Conservation (phyloP, 1,140 invertebrate species). For the Papilio aristodemus region DNA sequence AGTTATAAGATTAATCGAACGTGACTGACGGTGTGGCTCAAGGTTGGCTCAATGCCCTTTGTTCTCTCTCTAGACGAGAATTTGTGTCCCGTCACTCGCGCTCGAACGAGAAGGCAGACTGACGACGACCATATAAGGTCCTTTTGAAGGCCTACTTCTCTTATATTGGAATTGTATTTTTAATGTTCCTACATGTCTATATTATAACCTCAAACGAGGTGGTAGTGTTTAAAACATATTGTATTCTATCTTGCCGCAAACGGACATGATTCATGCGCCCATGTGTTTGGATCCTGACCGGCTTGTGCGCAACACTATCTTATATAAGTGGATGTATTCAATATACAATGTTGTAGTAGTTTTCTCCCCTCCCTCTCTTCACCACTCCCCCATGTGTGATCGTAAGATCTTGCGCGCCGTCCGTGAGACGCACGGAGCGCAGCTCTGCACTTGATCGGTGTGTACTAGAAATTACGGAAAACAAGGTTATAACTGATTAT, state of each 20-base stretch:
- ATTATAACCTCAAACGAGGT: not conserved
- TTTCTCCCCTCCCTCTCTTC: no score
- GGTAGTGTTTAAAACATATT: no score
- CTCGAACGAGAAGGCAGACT: not conserved
- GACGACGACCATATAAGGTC: not conserved
- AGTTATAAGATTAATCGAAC: constrained; percentile 9
- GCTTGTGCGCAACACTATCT: not conserved
- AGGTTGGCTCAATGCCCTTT: no score
- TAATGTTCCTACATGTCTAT: not conserved
- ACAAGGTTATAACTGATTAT: not conserved
- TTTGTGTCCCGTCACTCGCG: constrained; percentile 1
- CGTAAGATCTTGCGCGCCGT: not conserved
- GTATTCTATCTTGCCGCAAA: not conserved
- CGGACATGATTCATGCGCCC: not conserved
- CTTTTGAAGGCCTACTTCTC: constrained; percentile 1
- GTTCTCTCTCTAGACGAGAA: constrained; percentile 2
- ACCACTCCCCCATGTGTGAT: constrained; percentile 10
- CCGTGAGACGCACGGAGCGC: not conserved
- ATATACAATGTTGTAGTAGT: constrained; percentile 19
- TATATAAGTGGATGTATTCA: constrained; percentile 9
- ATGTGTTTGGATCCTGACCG: not conserved
- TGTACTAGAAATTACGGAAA: not conserved
- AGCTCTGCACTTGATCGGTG: constrained; percentile 13
- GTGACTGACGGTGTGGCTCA: constrained; percentile 4
- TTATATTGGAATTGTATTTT: not conserved